Base-by-base conservation (phyloP, 2,797 vertebrate species). In the Ibycter americanus region DNA sequence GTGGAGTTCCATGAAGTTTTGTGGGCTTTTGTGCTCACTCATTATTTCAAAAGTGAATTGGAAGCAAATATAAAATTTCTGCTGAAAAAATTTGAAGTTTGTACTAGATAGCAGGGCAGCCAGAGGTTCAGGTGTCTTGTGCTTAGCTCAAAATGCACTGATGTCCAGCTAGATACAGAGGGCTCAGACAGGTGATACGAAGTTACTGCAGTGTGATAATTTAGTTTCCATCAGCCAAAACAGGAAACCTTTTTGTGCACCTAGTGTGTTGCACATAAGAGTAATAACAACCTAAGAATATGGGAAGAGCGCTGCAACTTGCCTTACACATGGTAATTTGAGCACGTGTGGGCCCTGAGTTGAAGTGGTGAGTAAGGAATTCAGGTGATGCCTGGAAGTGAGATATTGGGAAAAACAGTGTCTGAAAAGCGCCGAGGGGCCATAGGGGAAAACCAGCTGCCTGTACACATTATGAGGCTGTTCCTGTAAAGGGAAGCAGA, bases 311-410 rank as follows among this genome's bases (percentile, higher is more conserved):
- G 7, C 51, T 86, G 44, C 59, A 70, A 7, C 34, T 59, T 86
- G 47, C n/a, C 55, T 73, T 42, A 13, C 0, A 0, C 16, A 0
- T 34, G 26, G 36, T 20, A 62, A n/a, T 62, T 80, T 23, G 0
- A 17, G 38, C 14, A 0, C 3, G 9, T 17, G 10, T 47, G 72
- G 38, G 25, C 31, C 49, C 21, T 9, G 21, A 29, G 22, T 42
- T 55, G 38, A 51, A 73, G 56, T 3, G 14, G 25, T 31, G n/a
- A 71, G 23, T 61, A 25, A 61, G 36, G 59, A 91, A 26, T 68
- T 73, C 4, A 17, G 34, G 62, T 47, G 36, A 11, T 83, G 31
- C 31, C 61, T 63, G 40, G 16, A 32, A 44, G 22, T 52, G 65
- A 62, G 36, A 6, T 56, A 11, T 22, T 4, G 11, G 52, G 49